Base-by-base conservation (phyloP, 2,113 vertebrate species). In the Tinamus guttatus region DNA sequence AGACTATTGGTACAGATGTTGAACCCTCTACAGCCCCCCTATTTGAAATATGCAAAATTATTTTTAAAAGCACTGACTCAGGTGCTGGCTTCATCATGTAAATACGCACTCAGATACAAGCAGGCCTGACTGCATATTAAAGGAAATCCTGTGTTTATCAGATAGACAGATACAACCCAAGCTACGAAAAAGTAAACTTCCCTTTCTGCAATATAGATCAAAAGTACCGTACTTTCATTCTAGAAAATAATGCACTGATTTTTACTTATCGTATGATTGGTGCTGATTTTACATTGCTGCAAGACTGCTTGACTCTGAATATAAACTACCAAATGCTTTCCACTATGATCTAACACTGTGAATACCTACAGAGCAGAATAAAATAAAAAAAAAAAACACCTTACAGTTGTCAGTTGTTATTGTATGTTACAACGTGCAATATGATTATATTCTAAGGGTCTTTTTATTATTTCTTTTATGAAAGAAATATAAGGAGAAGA, bases 371-470 rank as follows among this genome's bases (percentile, higher is more conserved):
- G 7, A 62, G 77, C 58, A 94, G 49, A 7, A 79, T 41, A 88
- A 67, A 81, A n/a, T n/a, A 88, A 70, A 90, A 78, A 89, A 83
- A 58, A 28, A 54, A 20, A 19, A 81, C 11, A 85, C 73, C 78
- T 87, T 85, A 70, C 63, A 54, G 84, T 25, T 89, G 84, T 93
- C 93, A 94, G 11, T 81, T 85, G 73, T 70, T 87, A 89, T 69
- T 81, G 65, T 78, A 63, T 78, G 81, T 88, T 94, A 92, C 84
- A 83, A 90, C 0, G 1, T 63, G 43, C 28, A 25, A 38, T 68
- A 89, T 68, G 77, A 95, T 77, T 90, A 38, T 89, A 68, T 69
- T 93, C 94, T n/a, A 22, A 52, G 58, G 74, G 52, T 27, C 43
- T 69, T n/a, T 63, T 75, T 51, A 81, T 52, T 20, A 76, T 36